Evolutionary conservation across 2,113 vertebrate genomes (phyloP), one percentile per base, ranked within the genome.

Genomic region (Haemorhous mexicanus): DNA sequence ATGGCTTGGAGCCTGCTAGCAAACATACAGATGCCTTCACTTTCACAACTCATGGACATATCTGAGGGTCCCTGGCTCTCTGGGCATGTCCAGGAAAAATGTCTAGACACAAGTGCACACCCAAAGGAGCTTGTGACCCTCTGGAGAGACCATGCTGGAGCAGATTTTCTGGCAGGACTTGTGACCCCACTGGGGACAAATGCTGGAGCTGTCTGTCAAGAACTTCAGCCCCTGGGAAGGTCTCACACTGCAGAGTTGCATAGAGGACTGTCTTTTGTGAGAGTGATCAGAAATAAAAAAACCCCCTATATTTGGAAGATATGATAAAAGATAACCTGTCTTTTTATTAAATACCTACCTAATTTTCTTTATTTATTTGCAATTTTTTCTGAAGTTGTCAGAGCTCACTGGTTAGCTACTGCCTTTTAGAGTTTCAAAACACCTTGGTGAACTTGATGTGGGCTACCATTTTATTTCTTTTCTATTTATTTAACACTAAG

Each of bases 61-160:
- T 18, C 12, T 41, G 4, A 0, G 0, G 2, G 32, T 50, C 9
- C 4, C 16, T 63, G 43, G 6, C 5, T 44, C 66, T 23, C 1
- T 43, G 33, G 13, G 4, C 5, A 4, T 28, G 5, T 14, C 28
- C 19, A 44, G 53, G 64, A 37, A 49, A 55, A 59, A 50, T 10
- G 32, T 5, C 4, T 11, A 37, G 27, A 33, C 16, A 46, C 17
- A 50, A 1, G 1, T 27, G 9, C 46, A 21, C 30, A 16, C 13
- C 16, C 2, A 7, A 77, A 85, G 37, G 21, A 77, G 7, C 2
- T 6, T 81, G 33, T 50, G 26, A 50, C 9, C 3, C 14, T 4
- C 3, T 30, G 20, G 10, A 9, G 32, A 52, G 22, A 8, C 23
- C 20, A 13, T 1, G 1, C 3, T 47, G 23, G 14, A 43, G 14